Percentiles rank a stretch among this genome's conserved stretches.
Evolutionary conservation across 1,140 invertebrate species (phyloP).

Genomic region (Calephelis virginiensis): DNA sequence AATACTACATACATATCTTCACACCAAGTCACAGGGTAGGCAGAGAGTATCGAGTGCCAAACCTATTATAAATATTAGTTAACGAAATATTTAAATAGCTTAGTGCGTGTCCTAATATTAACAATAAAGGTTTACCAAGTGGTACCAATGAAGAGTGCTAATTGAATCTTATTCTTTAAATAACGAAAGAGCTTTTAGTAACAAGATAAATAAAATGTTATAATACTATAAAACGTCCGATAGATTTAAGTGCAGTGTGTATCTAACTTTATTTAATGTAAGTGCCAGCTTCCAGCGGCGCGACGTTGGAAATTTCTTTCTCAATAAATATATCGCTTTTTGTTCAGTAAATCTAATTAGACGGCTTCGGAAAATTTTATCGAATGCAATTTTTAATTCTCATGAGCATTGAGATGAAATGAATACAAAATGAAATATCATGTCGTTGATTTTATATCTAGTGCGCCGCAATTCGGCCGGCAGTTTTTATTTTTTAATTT

Average conservation of each 20-base stretch:
- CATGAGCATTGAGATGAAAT: conserved; percentile 21
- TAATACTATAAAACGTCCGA: not conserved
- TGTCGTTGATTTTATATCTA: conserved; percentile 9
- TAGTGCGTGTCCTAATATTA: no score
- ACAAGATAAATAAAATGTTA: not conserved
- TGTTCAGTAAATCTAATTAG: conserved; percentile 25
- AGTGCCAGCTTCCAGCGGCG: conserved; percentile 17
- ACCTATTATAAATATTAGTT: no score
- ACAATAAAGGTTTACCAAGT: no score
- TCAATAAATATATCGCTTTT: conserved; percentile 26
- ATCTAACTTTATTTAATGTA: conserved; percentile 16
- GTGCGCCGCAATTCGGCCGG: conserved; percentile 6
- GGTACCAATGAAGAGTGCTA: no score
- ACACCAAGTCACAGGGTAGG: no score
- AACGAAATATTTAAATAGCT: no score
- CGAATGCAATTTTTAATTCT: conserved; percentile 24
- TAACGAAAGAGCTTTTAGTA: no score
- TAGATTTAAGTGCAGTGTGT: conserved; percentile 17
- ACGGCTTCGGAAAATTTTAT: conserved; percentile 24
- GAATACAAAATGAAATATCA: conserved; percentile 18
- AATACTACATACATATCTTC: no score
- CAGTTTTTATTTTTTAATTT: not conserved
- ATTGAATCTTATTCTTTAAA: no score
- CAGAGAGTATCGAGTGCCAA: no score
- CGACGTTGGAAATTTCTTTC: conserved; percentile 23